These are phyloP conservation scores for Timandra comae DNA, from an alignment of 2,888 invertebrate genomes.

Conservation along the genomic window DNA sequence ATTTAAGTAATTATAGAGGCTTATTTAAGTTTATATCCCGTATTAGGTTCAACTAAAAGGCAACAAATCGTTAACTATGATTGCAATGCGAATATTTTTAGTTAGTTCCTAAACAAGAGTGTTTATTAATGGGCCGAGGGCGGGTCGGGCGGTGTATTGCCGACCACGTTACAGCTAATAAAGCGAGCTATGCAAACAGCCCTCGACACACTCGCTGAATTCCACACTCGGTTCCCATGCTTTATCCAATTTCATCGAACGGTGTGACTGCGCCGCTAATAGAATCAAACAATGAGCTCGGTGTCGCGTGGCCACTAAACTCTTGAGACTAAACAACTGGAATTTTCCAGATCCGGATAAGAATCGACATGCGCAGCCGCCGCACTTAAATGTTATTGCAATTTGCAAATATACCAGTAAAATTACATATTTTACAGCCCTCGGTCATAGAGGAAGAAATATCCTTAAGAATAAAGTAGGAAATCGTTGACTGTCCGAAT, in stretches of 20 bases:
- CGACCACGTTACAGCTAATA: slow-evolving; percentile 67
- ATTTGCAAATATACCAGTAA: slow-evolving; percentile 1
- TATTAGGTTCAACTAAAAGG: slow-evolving; percentile 10
- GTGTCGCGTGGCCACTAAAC: slow-evolving; percentile 57
- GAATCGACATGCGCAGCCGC: slow-evolving; percentile 20
- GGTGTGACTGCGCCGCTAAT: slow-evolving; percentile 53
- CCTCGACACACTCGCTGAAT: slow-evolving; percentile 57
- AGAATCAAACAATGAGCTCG: slow-evolving; percentile 62
- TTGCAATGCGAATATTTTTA: no score
- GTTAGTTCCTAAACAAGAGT: slow-evolving; percentile 25
- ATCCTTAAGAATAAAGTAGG: no score
- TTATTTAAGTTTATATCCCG: no score
- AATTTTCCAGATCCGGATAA: slow-evolving; percentile 48
- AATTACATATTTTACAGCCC: background rate
- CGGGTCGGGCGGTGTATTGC: slow-evolving; percentile 39
- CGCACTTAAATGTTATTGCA: no score
- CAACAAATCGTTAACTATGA: background rate
- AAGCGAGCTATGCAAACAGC: slow-evolving; percentile 72
- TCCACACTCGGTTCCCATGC: slow-evolving; percentile 69
- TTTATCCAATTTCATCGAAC: slow-evolving; percentile 72
- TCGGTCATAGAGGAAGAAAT: slow-evolving; percentile 18
- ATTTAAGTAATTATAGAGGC: no score
- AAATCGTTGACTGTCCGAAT: slow-evolving; percentile 3
- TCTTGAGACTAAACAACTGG: slow-evolving; percentile 49
- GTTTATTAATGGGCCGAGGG: slow-evolving; percentile 48